Percentiles rank a stretch among this genome's conserved stretches.
Conservation (phyloP, 2,797 vertebrate species). For the Synanceia verrucosa region DNA sequence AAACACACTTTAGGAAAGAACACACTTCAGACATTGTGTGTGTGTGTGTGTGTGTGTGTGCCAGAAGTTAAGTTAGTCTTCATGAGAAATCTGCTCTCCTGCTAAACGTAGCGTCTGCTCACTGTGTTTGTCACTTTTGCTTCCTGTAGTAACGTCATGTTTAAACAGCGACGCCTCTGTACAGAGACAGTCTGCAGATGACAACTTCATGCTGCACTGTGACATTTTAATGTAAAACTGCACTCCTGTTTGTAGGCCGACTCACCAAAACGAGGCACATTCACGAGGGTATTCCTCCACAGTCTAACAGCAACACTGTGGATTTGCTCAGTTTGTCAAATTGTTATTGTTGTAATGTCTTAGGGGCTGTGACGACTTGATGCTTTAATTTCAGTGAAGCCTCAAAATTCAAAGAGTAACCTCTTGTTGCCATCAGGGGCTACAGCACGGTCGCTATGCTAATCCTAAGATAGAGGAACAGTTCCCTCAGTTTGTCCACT, state of each 20-base stretch:
- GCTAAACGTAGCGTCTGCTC: slow-evolving; percentile 7
- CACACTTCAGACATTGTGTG: background rate
- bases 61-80: slow-evolving; percentile 52
- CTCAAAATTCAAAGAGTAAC: slow-evolving; percentile 1
- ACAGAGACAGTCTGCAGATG: background rate
- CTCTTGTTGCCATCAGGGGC: background rate
- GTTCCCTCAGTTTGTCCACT: background rate
- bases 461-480: too few relatives aligned
- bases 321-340: background rate
- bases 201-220: slow-evolving; percentile 32
- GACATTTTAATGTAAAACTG: slow-evolving; percentile 24
- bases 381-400: slow-evolving; percentile 19
- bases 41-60: background rate
- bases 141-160: slow-evolving; percentile 8
- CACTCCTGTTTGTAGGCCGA: background rate
- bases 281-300: background rate
- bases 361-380: background rate
- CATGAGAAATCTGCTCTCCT: slow-evolving; percentile 35
- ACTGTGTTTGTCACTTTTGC: slow-evolving; percentile 20
- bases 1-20: background rate
- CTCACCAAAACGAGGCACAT: background rate
- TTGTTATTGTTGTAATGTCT: background rate
- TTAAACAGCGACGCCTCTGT: slow-evolving; percentile 18
- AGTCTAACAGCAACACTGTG: background rate
- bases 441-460: background rate